These are phyloP conservation scores for Actinemys pallida DNA, from an alignment of 2,113 vertebrate genomes.

Conservation along the genomic window DNA sequence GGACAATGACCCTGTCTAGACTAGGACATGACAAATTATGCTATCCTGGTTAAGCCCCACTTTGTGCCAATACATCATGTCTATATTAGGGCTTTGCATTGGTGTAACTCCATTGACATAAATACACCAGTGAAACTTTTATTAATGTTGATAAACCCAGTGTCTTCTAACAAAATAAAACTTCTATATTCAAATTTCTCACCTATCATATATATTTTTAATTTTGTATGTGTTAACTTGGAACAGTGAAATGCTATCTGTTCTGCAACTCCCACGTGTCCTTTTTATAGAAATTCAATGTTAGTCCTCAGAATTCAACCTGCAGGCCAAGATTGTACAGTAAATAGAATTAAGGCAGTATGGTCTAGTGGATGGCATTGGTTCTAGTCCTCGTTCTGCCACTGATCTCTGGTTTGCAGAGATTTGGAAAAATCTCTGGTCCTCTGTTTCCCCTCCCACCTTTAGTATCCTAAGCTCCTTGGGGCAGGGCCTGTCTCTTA, in stretches of 20 bases:
- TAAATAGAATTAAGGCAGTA: background rate
- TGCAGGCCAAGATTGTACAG: background rate
- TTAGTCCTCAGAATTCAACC: background rate
- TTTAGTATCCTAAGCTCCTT: background rate
- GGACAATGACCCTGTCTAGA: background rate
- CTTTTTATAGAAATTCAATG: no score
- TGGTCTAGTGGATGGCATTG: background rate
- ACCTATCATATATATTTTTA: no score
- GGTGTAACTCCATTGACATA: background rate
- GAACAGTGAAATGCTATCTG: no score
- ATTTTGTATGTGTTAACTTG: no score
- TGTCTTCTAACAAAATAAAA: no score
- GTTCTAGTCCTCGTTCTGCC: background rate
- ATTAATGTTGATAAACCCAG: no score
- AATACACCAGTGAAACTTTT: no score
- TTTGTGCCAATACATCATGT: accelerated
- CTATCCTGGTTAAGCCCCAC: background rate
- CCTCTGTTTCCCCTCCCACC: background rate
- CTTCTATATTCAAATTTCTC: no score
- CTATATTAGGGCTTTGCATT: accelerated
- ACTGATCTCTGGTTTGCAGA: background rate
- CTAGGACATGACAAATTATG: background rate
- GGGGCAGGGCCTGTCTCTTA: background rate
- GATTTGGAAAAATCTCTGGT: background rate
- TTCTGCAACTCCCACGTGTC: no score